A percentile compares a stretch with the other conserved stretches of the same genome.
Evolutionary conservation across 2,113 vertebrate genomes (phyloP).

Genomic region (Steatornis caripensis): DNA sequence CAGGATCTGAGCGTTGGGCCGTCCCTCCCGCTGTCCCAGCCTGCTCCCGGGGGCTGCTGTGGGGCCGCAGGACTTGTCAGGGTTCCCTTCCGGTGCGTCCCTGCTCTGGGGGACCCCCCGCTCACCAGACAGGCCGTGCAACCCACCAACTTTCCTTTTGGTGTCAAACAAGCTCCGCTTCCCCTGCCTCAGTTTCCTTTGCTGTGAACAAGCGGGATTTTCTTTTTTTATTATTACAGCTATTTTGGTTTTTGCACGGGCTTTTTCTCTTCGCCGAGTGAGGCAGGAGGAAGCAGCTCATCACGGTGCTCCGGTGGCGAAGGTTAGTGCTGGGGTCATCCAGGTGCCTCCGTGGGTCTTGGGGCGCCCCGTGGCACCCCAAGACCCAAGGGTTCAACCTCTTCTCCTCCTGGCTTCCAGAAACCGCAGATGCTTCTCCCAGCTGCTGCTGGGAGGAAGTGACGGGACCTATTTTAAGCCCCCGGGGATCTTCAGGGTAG

Average conservation of each 20-base stretch:
- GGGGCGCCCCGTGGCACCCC: rapidly evolving
- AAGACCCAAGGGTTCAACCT: not conserved
- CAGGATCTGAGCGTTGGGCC: rapidly evolving
- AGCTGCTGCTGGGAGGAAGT: constrained; percentile 48
- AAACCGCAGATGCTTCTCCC: not conserved
- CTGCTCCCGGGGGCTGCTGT: rapidly evolving
- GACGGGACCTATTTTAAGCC: constrained; percentile 17
- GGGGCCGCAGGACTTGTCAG: not conserved
- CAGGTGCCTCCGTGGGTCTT: not conserved
- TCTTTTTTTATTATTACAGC: not conserved
- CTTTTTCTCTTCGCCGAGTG: rapidly evolving
- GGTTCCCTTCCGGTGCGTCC: not conserved
- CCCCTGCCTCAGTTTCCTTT: not conserved
- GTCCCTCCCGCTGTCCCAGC: not conserved
- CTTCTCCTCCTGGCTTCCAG: not conserved
- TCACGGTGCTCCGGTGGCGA: rapidly evolving
- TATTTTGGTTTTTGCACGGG: rapidly evolving
- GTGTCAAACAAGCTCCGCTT: not conserved
- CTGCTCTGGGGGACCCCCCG: rapidly evolving
- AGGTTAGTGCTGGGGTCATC: not conserved
- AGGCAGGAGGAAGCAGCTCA: not conserved
- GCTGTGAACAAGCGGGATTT: rapidly evolving
- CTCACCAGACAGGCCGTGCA: rapidly evolving
- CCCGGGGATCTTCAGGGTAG: constrained; percentile 49
- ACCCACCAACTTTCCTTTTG: rapidly evolving